Conservation (phyloP, 2,113 vertebrate species). For the Seriola aureovittata region DNA sequence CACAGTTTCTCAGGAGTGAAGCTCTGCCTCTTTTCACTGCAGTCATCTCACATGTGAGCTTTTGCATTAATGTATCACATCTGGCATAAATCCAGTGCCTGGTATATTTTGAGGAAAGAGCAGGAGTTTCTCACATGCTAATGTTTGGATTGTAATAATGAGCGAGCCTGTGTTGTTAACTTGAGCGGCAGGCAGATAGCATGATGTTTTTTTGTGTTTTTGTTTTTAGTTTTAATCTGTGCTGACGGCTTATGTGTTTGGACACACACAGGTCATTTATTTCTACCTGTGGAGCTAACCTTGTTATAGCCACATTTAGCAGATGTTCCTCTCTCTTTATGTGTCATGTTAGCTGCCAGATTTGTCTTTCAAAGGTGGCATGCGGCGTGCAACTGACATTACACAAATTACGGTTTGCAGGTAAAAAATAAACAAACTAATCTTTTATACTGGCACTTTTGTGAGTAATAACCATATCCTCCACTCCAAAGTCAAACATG, state of each 20-base stretch:
- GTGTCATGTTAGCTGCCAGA: neutral
- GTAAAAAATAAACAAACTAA: too few species aligned
- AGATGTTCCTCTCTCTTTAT: neutral
- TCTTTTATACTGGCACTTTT: too few species aligned
- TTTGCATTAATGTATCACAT: neutral
- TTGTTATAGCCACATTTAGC: neutral
- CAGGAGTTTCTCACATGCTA: neutral
- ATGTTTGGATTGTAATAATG: neutral
- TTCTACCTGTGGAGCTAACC: neutral
- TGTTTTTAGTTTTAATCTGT: neutral
- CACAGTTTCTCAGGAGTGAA: neutral
- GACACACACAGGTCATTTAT: neutral
- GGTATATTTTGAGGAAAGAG: neutral
- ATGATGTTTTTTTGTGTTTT: neutral
- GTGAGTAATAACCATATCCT: too few species aligned
- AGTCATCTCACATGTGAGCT: neutral
- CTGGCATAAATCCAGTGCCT: neutral
- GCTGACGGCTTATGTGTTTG: neutral
- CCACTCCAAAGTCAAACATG: too few species aligned
- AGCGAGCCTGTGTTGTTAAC: neutral
- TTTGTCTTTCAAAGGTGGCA: too few species aligned
- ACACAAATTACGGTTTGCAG: too few species aligned
- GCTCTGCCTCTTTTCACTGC: neutral
- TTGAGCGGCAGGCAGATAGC: too few species aligned
- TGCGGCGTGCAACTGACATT: too few species aligned